Conservation (phyloP, 2,113 vertebrate genomes). For the Tachysurus vachellii region DNA sequence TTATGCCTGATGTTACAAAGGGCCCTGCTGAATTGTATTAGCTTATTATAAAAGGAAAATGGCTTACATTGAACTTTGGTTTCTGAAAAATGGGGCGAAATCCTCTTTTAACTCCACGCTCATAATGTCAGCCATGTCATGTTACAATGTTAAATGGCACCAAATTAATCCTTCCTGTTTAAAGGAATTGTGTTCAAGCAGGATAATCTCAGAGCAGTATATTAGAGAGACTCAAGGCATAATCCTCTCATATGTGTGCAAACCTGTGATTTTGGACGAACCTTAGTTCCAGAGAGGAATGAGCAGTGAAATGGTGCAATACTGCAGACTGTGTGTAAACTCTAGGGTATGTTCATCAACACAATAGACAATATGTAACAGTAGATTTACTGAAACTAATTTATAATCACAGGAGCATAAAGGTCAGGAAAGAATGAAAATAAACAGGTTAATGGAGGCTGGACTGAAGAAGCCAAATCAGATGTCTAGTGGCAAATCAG, state of each 20-base stretch:
- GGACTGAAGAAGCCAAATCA: not conserved
- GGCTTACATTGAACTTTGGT: conserved; percentile 45
- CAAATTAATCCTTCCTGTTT: conserved; percentile 54
- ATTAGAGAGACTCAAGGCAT: conserved; percentile 30
- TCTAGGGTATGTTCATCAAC: not conserved
- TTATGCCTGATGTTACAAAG: conserved; percentile 45
- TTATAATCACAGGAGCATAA: not conserved
- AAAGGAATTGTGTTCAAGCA: conserved; percentile 50
- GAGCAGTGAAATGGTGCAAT: not conserved
- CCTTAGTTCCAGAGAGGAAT: not conserved
- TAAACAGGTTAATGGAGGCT: not conserved
- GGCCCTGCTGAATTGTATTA: conserved; percentile 43
- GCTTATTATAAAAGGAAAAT: conserved; percentile 40
- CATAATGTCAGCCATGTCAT: conserved; percentile 52
- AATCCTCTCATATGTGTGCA: conserved; percentile 26
- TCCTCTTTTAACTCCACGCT: conserved; percentile 49
- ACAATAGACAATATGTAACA: not conserved
- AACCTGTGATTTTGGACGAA: not conserved
- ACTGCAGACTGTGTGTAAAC: not conserved
- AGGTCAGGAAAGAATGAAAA: not conserved
- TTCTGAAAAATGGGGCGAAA: conserved; percentile 42
- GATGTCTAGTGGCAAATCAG: conserved; percentile 4
- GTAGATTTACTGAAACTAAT: not conserved
- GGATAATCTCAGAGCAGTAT: conserved; percentile 49
- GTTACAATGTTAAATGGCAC: conserved; percentile 55